Evolutionary conservation across 2,888 invertebrate genomes (phyloP), one percentile per base, ranked within the genome.

Genomic region (Philereme vetulata): DNA sequence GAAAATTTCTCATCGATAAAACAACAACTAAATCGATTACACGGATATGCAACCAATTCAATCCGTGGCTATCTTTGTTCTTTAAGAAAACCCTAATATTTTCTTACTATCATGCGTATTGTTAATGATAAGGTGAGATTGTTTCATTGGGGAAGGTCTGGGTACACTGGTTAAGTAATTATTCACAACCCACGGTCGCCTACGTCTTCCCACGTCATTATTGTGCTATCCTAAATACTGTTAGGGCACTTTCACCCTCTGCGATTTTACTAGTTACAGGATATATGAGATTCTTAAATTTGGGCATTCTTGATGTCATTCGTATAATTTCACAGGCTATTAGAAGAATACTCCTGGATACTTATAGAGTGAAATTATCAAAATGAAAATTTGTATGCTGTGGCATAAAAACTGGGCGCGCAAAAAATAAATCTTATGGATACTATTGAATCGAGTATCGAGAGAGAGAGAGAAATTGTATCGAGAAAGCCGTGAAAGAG

Each of bases 161-260:
- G 44, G 51, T 75, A 71, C 33, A 54, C 55, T 76, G 78, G 83
- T 56, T 59, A 51, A 51, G 67, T 81, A 82, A 84, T 86, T 86
- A 85, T 83, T 74, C 76, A 70, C 70, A 74, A 64, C 84, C 84
- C 72, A 86, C 85, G 76, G 78, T 51, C 83, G 69, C 85, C 85
- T 70, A 83, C 84, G 57, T 51, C 85, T 80, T 85, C 86, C 85
- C 84, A 87, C 84, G 68, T 59, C 52, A 51, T 59, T 48, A 51
- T 57, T 64, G 56, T 63, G 45, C 11, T 62, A 64, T 60, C 56
- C 68, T 69, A 68, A 62, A 63, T 51, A 43, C 10, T 56, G 38
- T 47, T 47, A 66, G 81, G 78, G 86, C 86, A 88, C 88, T 88
- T 88, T 89, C 88, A 85, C 88, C 80, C 74, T 73, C 62, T 56